Evolutionary conservation across 2,797 vertebrate species (phyloP), one percentile per base, ranked within the genome.

Genomic region (Micrastur ruficollis): DNA sequence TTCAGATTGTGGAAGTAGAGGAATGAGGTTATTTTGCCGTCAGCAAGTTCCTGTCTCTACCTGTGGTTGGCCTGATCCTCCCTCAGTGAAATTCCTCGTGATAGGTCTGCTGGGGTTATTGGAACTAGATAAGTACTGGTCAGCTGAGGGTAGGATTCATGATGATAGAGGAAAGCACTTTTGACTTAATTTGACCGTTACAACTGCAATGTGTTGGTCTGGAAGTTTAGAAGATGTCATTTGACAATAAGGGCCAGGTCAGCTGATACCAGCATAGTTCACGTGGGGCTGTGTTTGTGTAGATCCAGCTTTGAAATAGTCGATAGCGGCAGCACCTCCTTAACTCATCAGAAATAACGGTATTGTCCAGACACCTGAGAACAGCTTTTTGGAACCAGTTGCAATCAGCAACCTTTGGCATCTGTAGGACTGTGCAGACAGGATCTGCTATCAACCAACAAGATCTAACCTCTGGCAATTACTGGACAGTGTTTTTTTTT

Each of bases 51-150:
- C 68, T 74, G 4, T 3, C 12, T 55, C 8, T 74, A 8, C 11
- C 13, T 7, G 19, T 32, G 19, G 5, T 13, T 63, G 26, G 29
- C 56, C 32, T 1, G 1, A 4, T 52, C 18, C 13, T 80, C 16
- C 20, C 20, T 12, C 1, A 3, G 2, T 70, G 50, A 25, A 62
- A 31, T 36, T 32, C 12, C 31, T 84, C 0, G 0, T 40, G 21
- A 5, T 31, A 13, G 21, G 32, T 47, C 46, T 52, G 53, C 55
- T 49, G 62, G 50, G 14, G 12, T 61, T 67, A 8, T 17, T 31
- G 22, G 29, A 67, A 23, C 31, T 44, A 5, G 21, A 6, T 0
- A 1, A 80, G 17, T 3, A 2, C 11, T 21, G 19, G 19, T 46
- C 26, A 20, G 62, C 38, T 11, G 15, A 42, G 56, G 17, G 6